Percentiles rank a stretch among this genome's conserved stretches.
These are phyloP conservation scores for Atractosteus spatula DNA, from an alignment of 2,113 vertebrate genomes.

Conservation along the genomic window DNA sequence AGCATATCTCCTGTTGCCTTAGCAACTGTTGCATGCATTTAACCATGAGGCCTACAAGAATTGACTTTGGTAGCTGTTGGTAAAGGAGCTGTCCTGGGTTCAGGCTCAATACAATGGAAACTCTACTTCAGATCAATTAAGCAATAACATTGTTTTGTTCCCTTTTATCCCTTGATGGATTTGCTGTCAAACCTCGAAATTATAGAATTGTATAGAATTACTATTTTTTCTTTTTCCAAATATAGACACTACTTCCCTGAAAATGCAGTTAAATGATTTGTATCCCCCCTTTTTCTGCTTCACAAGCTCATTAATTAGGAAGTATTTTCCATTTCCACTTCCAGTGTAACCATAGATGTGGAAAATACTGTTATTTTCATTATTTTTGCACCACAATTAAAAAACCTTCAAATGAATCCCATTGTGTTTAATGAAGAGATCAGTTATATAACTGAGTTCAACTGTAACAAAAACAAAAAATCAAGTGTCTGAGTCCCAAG, in stretches of 20 bases:
- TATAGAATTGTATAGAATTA: not conserved
- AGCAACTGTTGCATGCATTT: slow-evolving; percentile 10
- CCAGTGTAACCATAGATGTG: too few relatives aligned
- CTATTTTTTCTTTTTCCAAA: not conserved
- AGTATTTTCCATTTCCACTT: too few relatives aligned
- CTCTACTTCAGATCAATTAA: not conserved
- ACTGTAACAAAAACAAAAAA: too few relatives aligned
- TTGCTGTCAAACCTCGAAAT: not conserved
- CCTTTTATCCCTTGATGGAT: not conserved
- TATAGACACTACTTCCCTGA: not conserved
- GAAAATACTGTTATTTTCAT: too few relatives aligned
- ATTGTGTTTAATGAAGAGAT: too few relatives aligned
- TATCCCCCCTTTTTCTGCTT: not conserved
- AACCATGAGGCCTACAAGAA: not conserved
- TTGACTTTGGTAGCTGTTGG: not conserved
- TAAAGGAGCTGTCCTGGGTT: not conserved
- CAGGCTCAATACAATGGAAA: not conserved
- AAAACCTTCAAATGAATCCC: too few relatives aligned
- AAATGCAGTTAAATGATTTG: not conserved
- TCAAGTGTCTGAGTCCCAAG: too few relatives aligned
- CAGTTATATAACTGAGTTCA: too few relatives aligned
- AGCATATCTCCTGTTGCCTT: slow-evolving; percentile 6
- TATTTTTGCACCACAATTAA: too few relatives aligned
- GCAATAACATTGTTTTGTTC: not conserved
- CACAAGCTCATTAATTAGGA: too few relatives aligned